A percentile compares a stretch with the other conserved stretches of the same genome.
phyloP scores from a whole-genome alignment of 1,140 invertebrate genomes.

The Penaeus japonicus region DNA sequence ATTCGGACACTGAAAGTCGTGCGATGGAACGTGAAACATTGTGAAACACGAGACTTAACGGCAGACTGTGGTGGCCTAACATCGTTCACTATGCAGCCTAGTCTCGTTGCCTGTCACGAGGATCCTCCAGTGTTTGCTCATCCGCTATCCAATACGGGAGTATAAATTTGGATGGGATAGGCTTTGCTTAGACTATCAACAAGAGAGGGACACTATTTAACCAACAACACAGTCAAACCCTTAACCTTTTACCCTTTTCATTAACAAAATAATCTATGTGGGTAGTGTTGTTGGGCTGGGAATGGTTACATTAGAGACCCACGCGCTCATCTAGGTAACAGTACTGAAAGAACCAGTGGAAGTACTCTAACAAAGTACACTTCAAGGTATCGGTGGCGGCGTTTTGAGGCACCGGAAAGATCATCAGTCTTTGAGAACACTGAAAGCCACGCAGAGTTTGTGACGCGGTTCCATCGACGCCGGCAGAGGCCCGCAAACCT shows the following conservation, averaged over 20 bases:
- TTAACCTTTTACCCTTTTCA: not conserved
- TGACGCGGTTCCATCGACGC: no score
- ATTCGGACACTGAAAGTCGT: not conserved
- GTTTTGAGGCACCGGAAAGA: no score
- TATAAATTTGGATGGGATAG: not conserved
- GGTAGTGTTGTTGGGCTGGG: constrained; percentile 6
- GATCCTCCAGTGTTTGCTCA: no score
- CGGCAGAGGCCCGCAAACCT: no score
- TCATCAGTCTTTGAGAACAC: no score
- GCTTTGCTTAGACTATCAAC: no score
- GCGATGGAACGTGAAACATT: not conserved
- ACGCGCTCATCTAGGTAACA: not conserved
- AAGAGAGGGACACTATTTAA: not conserved
- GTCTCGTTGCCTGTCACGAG: no score
- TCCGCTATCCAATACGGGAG: no score
- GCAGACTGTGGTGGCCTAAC: not conserved
- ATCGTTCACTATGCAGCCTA: not conserved
- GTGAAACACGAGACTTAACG: not conserved
- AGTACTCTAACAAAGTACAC: constrained; percentile 2
- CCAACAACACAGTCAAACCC: not conserved
- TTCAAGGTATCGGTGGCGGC: constrained; percentile 7
- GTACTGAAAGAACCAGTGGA: constrained; percentile 29
- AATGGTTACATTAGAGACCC: constrained; percentile 11
- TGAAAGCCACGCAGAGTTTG: no score
- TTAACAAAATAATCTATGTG: constrained; percentile 25